Base-by-base conservation (phyloP, 2,797 vertebrate species). In the Catamblyrhynchus diadema region DNA sequence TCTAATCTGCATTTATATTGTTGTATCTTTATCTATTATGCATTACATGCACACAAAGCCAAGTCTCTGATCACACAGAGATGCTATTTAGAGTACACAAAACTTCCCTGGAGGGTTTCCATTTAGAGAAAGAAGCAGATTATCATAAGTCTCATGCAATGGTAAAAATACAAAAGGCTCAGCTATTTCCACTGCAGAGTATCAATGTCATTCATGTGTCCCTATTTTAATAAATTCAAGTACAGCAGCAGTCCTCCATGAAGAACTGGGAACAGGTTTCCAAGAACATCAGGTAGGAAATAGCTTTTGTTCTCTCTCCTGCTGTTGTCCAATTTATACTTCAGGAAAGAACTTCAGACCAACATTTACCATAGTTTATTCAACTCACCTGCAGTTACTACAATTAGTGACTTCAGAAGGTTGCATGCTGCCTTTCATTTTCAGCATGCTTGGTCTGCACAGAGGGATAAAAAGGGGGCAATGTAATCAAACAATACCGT, bases 21-120 rank as follows among this genome's bases (percentile, higher is more conserved):
- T 65, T 74, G 57, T 67, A 78, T 92, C 94, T 94, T 93, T 95
- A 86, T 95, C 81, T 96, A 64, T 96, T 96, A 96, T 94, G 91
- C 86, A 89, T 96, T 95, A 83, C 88, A 56, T 77, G 85, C 95
- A 91, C 83, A 92, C 9, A 78, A 95, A 97, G 91, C 79, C 93
- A 95, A 97, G 95, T 84, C 96, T 97, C 94, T 96, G 91, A 96
- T 97, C 96, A 92, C 90, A 96, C 91, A 81, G 95, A 96, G 97
- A 96, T 96, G 96, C 94, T 98, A 95, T 97, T 97, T 97, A 94
- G 95, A 97, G 96, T 97, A 97, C 94, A 97, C 95, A 98, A 96
- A 97, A 98, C 96, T 97, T 97, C 96, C 96, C 97, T 88, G 87
- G 96, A 97, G 97, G 88, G 82, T 91, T 98, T 97, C 94, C 94